Evolutionary conservation across 2,888 invertebrate genomes (phyloP), one percentile per base, ranked within the genome.

Genomic region (Megamerina dolium): DNA sequence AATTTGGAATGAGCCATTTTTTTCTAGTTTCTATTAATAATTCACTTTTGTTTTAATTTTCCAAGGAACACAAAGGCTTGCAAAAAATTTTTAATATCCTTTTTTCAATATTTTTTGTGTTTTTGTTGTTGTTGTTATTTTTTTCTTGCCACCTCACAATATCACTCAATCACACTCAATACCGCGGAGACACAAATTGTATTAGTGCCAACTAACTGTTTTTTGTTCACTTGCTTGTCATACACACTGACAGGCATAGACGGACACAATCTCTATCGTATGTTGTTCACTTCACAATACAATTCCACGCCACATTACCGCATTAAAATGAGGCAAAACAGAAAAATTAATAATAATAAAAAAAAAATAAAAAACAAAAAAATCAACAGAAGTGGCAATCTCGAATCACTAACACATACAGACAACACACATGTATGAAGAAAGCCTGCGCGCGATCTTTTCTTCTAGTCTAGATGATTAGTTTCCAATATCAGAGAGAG

Each of bases 151-250:
- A 60, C 61, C 17, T 26, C 14, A 5, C 10, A 29, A n/a, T 21
- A 17, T 17, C 13, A 46, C 48, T 49, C 17, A 21, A 21, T 13
- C 17, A 20, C 19, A 21, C 23, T 36, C 17, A 27, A 43, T 38
- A 48, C 49, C 46, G 49, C 52, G 50, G 48, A 45, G 41, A 40
- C 30, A n/a, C 10, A 31, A 35, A 39, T 34, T 49, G 63, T 54
- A 59, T 61, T 58, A 60, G 54, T 63, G 64, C 64, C 62, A 63
- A 56, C 58, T 64, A 62, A 62, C 64, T 59, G 64, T 62, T 60
- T 50, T 50, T 46, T 34, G 37, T 37, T 43, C 9, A 33, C 23
- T 34, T 21, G 26, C 27, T 35, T 27, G 17, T 35, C 36, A 29
- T 29, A 10, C 14, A 18, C 16, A 33, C 33, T 13, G 13, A 30